Base-by-base conservation (phyloP, 2,113 vertebrate genomes). In the Syngnathus floridae region DNA sequence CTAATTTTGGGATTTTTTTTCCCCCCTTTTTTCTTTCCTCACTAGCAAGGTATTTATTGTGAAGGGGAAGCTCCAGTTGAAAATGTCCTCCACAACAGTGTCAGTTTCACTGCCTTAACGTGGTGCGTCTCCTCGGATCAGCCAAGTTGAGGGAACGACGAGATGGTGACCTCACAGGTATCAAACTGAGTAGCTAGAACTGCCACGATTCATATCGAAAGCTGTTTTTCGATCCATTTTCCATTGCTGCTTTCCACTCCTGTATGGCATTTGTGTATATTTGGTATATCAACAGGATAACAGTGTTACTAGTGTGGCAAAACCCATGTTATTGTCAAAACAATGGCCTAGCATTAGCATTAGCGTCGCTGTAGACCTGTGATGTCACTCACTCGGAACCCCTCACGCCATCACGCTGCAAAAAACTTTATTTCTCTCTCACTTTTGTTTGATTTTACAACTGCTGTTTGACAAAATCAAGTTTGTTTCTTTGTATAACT, bases 31-130 rank as follows among this genome's bases (percentile, higher is more conserved):
- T 78, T 76, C 37, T 55, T 69, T 73, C 74, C 75, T 49, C 43
- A 41, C 71, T 73, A 69, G 38, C 31, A 12, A 21, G 73, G 66
- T 67, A 79, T 79, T 81, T 65, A 70, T 71, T 73, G 22, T 76
- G 72, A 62, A 65, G 67, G 74, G 66, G 51, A 76, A 7, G 73
- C n/a, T 45, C 43, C 43, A 45, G 43, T 60, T 31, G 66, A 56
- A 40, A 51, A 2, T 13, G 63, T 61, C 37, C 14, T 26, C 45
- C 40, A 62, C 57, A 67, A 43, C 52, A 19, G 16, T 55, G 60
- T 76, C 59, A 36, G 68, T 64, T 68, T 84, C 82, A 77, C 84
- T 75, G 82, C 84, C 76, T 48, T 31, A 31, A 31, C 26, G 26
- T 31, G 37, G n/a, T 52, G 49, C n/a, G 49, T 52, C 49, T 55